Percentiles rank a stretch among this genome's conserved stretches.
phyloP scores from a whole-genome alignment of 2,113 vertebrate species.

The Dermatemys mawii region DNA sequence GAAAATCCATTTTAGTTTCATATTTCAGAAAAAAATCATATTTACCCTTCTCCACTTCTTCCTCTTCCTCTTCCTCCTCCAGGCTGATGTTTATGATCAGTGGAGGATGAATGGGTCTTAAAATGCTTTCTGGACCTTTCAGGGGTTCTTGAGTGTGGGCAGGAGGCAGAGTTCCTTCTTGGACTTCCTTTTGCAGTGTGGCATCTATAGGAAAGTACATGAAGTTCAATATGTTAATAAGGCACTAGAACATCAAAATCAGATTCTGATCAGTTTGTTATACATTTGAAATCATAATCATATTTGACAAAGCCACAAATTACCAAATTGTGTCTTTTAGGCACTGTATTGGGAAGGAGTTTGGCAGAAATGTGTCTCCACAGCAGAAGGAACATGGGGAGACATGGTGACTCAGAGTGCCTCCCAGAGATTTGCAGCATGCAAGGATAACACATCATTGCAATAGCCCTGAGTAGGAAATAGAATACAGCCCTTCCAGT shows the following conservation, averaged over 20 bases:
- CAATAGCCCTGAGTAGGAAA: neutral
- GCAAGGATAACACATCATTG: neutral
- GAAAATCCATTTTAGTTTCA: neutral
- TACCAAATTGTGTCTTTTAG: neutral
- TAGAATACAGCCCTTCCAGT: neutral
- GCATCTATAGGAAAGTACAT: slow-evolving; percentile 51
- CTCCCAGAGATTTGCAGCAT: neutral
- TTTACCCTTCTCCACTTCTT: slow-evolving; percentile 68
- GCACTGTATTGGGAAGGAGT: neutral
- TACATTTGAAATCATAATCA: neutral
- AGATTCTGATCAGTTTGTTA: neutral
- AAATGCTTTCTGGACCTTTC: slow-evolving; percentile 51
- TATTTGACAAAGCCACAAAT: neutral
- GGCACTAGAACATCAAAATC: neutral
- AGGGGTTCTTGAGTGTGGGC: slow-evolving; percentile 44
- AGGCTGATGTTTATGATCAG: slow-evolving; percentile 71
- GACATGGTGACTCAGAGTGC: neutral
- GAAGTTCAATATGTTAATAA: neutral
- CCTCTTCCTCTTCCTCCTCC: slow-evolving; percentile 70
- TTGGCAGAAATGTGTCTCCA: neutral
- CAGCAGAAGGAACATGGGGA: neutral
- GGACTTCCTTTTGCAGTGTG: slow-evolving; percentile 56
- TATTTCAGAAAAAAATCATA: neutral
- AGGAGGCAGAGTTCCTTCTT: slow-evolving; percentile 46
- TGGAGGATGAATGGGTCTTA: slow-evolving; percentile 70